A percentile compares a stretch with the other conserved stretches of the same genome.
phyloP scores from a whole-genome alignment of 2,797 vertebrate species.

The Syncerus caffer region DNA sequence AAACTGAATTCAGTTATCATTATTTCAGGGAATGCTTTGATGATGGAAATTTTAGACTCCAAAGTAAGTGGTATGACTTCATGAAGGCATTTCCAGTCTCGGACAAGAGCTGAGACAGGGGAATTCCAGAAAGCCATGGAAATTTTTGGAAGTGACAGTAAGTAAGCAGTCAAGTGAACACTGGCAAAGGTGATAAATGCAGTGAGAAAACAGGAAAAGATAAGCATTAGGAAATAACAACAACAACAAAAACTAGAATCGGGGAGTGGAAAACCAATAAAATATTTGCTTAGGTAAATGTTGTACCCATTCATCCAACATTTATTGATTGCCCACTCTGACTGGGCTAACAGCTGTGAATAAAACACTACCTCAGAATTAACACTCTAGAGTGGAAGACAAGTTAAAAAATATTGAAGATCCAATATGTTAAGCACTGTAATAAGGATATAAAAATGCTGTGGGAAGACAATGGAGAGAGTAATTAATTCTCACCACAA shows the following conservation, averaged over 20 bases:
- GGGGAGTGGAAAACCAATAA: constrained; percentile 48
- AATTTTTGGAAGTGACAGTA: not conserved
- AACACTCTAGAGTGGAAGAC: not conserved
- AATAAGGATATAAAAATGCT: constrained; percentile 41
- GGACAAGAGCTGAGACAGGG: not conserved
- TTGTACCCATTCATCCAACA: not conserved
- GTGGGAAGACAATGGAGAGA: not conserved
- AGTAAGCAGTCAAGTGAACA: not conserved
- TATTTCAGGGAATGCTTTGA: not conserved
- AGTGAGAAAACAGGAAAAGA: constrained; percentile 7
- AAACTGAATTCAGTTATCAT: not conserved
- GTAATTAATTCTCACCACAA: constrained; percentile 47
- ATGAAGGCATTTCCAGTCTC: not conserved
- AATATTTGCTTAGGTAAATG: constrained; percentile 42
- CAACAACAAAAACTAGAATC: constrained; percentile 25
- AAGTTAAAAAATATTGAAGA: constrained; percentile 46
- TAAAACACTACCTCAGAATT: constrained; percentile 47
- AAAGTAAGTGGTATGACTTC: not conserved
- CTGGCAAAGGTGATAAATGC: not conserved
- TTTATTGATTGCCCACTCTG: constrained; percentile 19
- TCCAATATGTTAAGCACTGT: not conserved
- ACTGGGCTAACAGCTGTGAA: constrained; percentile 48
- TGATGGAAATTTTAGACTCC: not conserved
- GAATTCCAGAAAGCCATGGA: not conserved
- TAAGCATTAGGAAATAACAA: constrained; percentile 32